Evolutionary conservation across 2,113 vertebrate genomes (phyloP), one percentile per base, ranked within the genome.

Genomic region (Hydropotes inermis): DNA sequence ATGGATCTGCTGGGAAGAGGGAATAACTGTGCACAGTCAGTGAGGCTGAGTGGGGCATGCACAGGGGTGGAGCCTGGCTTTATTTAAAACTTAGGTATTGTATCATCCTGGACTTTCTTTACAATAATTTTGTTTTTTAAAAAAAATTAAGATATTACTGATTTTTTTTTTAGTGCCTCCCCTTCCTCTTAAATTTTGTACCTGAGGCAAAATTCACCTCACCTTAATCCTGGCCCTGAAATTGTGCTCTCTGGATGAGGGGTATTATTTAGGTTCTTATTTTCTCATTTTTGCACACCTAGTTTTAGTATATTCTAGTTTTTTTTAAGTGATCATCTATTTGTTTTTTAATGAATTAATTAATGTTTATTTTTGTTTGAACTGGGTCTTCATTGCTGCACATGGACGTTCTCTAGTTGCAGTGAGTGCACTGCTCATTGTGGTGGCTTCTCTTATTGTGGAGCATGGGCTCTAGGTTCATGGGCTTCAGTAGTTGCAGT

Each of bases 211-310:
- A 57, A 19, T 12, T 89, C 9, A 16, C 85, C 45, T 52, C 23
- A 52, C 47, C 52, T 43, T n/a, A 81, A 74, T 76, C 54, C 36
- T 55, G 47, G n/a, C 21, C 67, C 36, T 64, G 33, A 84, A 55
- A 6, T 60, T n/a, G 17, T 89, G 47, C 27, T 76, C 16, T 54
- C 54, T 84, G 36, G 23, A 30, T 70, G 54, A 43, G 23, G 28
- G 10, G 27, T 45, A 76, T 89, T 43, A 33, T 54, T 21, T 55
- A 33, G 61, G 54, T 45, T 81, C 61, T 67, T n/a, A 64, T 64
- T 90, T 86, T 86, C 70, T 94, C 33, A 94, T 55, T 94, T 92
- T 85, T 64, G 57, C 39, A 47, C 25, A 96, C 14, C 64, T 90
- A 76, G 11, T 43, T 76, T 76, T 43, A 25, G 78, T 39, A 50